These are phyloP conservation scores for Silurus lanzhouensis DNA, from an alignment of 2,797 vertebrate species.

Conservation along the genomic window DNA sequence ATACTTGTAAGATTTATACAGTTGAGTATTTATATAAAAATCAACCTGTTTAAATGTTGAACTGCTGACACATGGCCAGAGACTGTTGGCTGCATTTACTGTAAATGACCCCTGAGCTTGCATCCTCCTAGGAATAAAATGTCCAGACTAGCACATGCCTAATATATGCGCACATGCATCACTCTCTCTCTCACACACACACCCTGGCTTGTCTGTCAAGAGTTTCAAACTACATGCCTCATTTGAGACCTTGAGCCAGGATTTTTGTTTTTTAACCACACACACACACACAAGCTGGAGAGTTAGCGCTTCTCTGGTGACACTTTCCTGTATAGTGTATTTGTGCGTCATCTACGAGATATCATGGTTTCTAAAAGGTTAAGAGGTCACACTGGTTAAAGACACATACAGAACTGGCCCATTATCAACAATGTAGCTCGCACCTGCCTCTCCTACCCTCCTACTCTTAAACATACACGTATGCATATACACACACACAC, in stretches of 20 bases:
- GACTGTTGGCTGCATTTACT: constrained; percentile 31
- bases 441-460: constrained; percentile 54
- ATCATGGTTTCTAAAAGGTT: constrained; percentile 45
- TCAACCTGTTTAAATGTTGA: not conserved
- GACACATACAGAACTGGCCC: constrained; percentile 9
- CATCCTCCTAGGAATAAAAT: constrained; percentile 43
- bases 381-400: constrained; percentile 69
- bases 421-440: constrained; percentile 54
- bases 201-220: constrained; percentile 33
- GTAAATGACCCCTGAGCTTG: constrained; percentile 36
- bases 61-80: constrained; percentile 15
- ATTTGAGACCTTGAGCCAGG: constrained; percentile 31
- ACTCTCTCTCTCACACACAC: constrained; percentile 16
- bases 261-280: constrained; percentile 48
- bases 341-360: constrained; percentile 64
- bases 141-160: constrained; percentile 45
- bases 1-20: not conserved
- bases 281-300: constrained; percentile 1
- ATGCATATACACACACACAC: constrained; percentile 33
- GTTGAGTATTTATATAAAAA: not conserved
- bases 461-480: constrained; percentile 20
- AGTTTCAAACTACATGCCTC: constrained; percentile 3
- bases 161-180: not conserved
- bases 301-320: constrained; percentile 26
- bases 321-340: constrained; percentile 31